Evolutionary conservation across 2,888 invertebrate genomes (phyloP).

Genomic region (Taphrorychus bicolor): DNA sequence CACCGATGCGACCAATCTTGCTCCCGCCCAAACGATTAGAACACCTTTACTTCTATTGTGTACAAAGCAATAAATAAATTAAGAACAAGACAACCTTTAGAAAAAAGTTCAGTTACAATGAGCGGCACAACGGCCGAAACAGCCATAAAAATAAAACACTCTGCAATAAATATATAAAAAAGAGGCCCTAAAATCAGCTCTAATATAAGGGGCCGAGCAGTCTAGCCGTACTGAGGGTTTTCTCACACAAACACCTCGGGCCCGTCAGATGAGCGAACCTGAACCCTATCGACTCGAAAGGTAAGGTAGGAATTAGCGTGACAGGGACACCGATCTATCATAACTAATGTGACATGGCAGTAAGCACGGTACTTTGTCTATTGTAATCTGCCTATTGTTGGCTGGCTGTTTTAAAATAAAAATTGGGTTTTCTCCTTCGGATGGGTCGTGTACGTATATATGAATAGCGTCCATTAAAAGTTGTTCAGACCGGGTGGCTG

Average conservation of each 20-base stretch:
- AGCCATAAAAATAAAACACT: constrained; percentile 48
- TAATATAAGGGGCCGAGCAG: constrained; percentile 56
- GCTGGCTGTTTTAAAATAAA: constrained; percentile 43
- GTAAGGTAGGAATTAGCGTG: constrained; percentile 49
- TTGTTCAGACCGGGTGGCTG: constrained; percentile 16
- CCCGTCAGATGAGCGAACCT: constrained; percentile 43
- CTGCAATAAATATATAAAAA: constrained; percentile 55
- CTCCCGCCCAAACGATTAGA: not conserved
- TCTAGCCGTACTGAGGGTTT: constrained; percentile 53
- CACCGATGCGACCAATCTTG: no score
- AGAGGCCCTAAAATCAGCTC: constrained; percentile 55
- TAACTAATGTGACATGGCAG: constrained; percentile 61
- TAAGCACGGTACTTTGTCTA: constrained; percentile 61
- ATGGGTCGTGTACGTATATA: constrained; percentile 25
- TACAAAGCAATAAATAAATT: constrained; percentile 13
- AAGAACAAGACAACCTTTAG: constrained; percentile 1
- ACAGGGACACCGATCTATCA: constrained; percentile 57
- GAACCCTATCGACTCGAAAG: constrained; percentile 45
- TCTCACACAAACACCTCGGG: constrained; percentile 53
- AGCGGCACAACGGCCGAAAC: constrained; percentile 41
- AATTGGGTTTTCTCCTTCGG: constrained; percentile 29
- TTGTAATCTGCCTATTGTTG: constrained; percentile 61
- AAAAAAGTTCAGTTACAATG: constrained; percentile 46
- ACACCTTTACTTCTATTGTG: not conserved
- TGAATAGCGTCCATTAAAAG: constrained; percentile 35